Conservation (phyloP, 2,797 vertebrate species). For the Halcyon smyrnensis region DNA sequence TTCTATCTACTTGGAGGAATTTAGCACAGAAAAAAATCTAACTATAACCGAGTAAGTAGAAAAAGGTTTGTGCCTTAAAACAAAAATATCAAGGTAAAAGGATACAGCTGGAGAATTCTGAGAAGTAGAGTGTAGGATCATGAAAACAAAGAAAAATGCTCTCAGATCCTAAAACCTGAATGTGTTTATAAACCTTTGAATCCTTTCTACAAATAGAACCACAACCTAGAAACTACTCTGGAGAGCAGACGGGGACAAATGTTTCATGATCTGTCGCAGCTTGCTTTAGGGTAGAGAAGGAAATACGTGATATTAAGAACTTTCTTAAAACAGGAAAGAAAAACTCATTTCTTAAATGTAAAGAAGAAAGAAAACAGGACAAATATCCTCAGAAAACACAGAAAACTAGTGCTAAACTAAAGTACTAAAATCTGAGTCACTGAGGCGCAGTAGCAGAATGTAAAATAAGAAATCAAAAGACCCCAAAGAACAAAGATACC, state of each 20-base stretch:
- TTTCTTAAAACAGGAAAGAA: neutral
- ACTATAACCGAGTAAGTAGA: neutral
- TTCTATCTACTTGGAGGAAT: neutral
- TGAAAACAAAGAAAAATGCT: neutral
- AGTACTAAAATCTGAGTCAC: neutral
- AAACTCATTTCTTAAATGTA: neutral
- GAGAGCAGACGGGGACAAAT: neutral
- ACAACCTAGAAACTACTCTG: neutral
- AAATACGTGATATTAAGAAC: neutral
- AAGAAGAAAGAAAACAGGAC: neutral
- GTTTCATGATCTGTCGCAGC: neutral
- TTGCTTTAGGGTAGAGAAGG: neutral
- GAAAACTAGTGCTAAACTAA: neutral
- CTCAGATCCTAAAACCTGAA: neutral
- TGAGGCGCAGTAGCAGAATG: neutral
- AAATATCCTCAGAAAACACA: neutral
- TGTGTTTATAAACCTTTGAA: neutral
- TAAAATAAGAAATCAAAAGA: neutral
- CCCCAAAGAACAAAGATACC: neutral
- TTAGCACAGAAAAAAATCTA: neutral
- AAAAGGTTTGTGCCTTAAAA: neutral
- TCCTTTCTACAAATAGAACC: neutral
- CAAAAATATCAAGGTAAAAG: neutral
- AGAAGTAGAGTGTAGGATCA: neutral
- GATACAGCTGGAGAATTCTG: neutral